Evolutionary conservation across 2,888 invertebrate genomes (phyloP), one percentile per base, ranked within the genome.

Genomic region (Linnaemya tessellans): DNA sequence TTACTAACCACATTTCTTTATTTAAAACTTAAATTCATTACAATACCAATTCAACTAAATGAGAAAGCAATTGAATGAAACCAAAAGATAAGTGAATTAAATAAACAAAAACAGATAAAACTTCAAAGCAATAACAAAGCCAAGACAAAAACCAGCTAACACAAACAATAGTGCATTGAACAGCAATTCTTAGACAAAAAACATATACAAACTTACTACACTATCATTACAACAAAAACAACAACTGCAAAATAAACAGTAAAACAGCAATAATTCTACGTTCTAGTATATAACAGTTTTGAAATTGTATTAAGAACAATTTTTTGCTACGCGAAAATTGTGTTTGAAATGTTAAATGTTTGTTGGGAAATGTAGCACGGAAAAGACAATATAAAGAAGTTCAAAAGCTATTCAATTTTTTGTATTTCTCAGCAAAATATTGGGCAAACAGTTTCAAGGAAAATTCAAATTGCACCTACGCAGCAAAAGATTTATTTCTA

Each of bases 61-160:
- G 54, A 81, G 43, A 80, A 58, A 86, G 15, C 15, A 62, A 79
- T 62, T 70, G 43, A 78, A 60, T 49, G 20, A 62, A 60, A 49
- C 35, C 5, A 22, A 70, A 35, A n/a, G n/a, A 67, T 11, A 35
- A 15, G 18, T 35, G 38, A 35, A 41, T 71, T 15, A 46, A 81
- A 51, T 51, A 68, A 60, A 58, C 80, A 60, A 15, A 60, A 68
- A 86, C 56, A 77, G 43, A 65, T 56, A 35, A 78, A 46, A 64
- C 60, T 74, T 35, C 65, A 84, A 70, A 68, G 60, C 87, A 79
- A 79, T 81, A 65, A 68, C 71, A 68, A 81, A 71, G 78, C 80
- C 78, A 80, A 86, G 82, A 82, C 75, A 82, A 82, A 43, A 85
- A 79, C 75, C 79, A 78, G 70, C 74, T 75, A 62, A 74, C 79